Evolutionary conservation across 2,888 invertebrate genomes (phyloP).

Genomic region (Sminthurides aquaticus): DNA sequence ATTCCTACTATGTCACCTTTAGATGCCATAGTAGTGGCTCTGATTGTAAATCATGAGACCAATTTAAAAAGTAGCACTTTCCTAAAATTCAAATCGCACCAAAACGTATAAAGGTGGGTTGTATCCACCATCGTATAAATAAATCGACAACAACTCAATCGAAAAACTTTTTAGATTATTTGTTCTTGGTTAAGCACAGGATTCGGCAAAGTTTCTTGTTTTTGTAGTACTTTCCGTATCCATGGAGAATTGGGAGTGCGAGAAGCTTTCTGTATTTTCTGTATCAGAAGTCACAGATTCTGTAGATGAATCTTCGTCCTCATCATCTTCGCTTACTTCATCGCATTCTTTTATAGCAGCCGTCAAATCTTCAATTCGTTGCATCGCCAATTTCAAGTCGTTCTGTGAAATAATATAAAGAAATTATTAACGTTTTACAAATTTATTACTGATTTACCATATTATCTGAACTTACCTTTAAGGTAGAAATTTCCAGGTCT

Average conservation of each 20-base stretch:
- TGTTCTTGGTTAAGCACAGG: not conserved
- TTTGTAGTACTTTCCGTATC: conserved; percentile 9
- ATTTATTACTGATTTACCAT: not conserved
- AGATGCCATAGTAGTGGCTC: no score
- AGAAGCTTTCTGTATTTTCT: conserved; percentile 27
- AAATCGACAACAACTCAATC: no score
- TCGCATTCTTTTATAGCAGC: conserved; percentile 80
- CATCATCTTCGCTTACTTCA: conserved; percentile 42
- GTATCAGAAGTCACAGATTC: conserved; percentile 41
- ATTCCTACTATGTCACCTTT: no score
- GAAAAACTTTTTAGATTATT: no score
- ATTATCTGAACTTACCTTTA: conserved; percentile 31
- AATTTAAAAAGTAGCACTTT: no score
- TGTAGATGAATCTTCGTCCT: conserved; percentile 42
- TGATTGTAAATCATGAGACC: no score
- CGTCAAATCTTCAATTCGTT: conserved; percentile 84
- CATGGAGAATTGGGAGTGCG: conserved; percentile 12
- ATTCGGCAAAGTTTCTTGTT: not conserved
- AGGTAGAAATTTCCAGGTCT: conserved; percentile 39
- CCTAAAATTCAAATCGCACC: no score
- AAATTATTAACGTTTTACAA: not conserved
- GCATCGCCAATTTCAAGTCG: conserved; percentile 77
- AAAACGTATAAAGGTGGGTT: no score
- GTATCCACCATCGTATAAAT: no score
- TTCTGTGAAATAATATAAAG: conserved; percentile 45